A percentile compares a stretch with the other conserved stretches of the same genome.
phyloP scores from a whole-genome alignment of 2,797 vertebrate genomes.

The Notolabrus celidotus region DNA sequence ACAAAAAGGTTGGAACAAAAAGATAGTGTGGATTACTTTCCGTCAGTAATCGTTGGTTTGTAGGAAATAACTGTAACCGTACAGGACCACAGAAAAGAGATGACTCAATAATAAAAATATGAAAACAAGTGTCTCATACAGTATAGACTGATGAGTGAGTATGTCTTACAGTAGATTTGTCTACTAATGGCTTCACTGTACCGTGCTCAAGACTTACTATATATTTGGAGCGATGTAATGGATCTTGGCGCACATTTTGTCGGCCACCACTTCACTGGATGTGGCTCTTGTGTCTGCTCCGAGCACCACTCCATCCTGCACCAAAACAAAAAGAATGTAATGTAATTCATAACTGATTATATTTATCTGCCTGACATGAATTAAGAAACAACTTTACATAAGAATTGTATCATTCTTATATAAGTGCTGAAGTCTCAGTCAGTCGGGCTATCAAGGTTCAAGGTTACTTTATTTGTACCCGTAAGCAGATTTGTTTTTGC shows the following conservation, averaged over 20 bases:
- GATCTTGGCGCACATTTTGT: conserved; percentile 85
- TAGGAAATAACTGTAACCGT: too few relatives aligned
- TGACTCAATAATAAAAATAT: too few relatives aligned
- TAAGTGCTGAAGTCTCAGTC: not conserved
- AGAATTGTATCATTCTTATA: not conserved
- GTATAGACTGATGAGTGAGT: not conserved
- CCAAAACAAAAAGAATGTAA: conserved; percentile 9
- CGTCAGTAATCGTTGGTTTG: too few relatives aligned
- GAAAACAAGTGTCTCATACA: not conserved
- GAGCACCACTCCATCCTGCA: conserved; percentile 85
- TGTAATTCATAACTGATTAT: not conserved
- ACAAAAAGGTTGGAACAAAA: too few relatives aligned
- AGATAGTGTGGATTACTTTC: too few relatives aligned
- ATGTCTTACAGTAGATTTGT: not conserved
- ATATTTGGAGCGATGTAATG: conserved; percentile 86
- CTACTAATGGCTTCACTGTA: accelerated
- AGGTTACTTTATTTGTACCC: too few relatives aligned
- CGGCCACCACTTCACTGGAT: conserved; percentile 80
- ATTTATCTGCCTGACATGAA: not conserved
- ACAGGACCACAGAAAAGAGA: too few relatives aligned
- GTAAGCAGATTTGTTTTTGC: too few relatives aligned
- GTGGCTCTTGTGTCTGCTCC: conserved; percentile 86
- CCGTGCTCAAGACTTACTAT: conserved; percentile 73
- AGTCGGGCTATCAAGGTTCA: too few relatives aligned
- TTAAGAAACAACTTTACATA: not conserved